Conservation (phyloP, 2,797 vertebrate species). For the Poliocrania exsul region DNA sequence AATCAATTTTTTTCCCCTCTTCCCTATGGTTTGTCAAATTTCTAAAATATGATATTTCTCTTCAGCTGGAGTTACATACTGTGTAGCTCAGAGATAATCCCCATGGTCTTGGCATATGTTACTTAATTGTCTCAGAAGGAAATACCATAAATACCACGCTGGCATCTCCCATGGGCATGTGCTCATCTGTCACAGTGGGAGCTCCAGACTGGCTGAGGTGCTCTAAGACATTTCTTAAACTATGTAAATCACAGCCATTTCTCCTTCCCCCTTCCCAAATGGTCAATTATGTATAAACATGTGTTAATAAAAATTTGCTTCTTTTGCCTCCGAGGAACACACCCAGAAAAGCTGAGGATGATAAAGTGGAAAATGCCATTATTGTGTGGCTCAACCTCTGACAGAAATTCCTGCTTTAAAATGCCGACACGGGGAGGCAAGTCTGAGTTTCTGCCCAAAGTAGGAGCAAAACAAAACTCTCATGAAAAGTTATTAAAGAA, state of each 20-base stretch:
- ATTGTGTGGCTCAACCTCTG: conserved; percentile 69
- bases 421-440: conserved; percentile 31
- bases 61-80: conserved; percentile 80
- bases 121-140: conserved; percentile 88
- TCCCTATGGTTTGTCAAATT: conserved; percentile 82
- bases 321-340: conserved; percentile 78
- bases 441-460: neutral
- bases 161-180: conserved; percentile 84
- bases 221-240: conserved; percentile 83
- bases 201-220: conserved; percentile 85
- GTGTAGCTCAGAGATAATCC: conserved; percentile 85
- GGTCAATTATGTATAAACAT: conserved; percentile 83
- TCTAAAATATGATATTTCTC: conserved; percentile 85
- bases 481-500: neutral
- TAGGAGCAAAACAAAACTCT: conserved; percentile 12
- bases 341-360: conserved; percentile 76
- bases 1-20: conserved; percentile 52
- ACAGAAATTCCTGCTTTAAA: conserved; percentile 77
- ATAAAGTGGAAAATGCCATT: conserved; percentile 73
- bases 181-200: conserved; percentile 85
- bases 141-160: conserved; percentile 86
- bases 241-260: conserved; percentile 83
- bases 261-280: conserved; percentile 78
- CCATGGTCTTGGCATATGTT: conserved; percentile 88
- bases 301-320: conserved; percentile 82